Conservation (phyloP, 1,140 invertebrate genomes). For the Camponotus pennsylvanicus region DNA sequence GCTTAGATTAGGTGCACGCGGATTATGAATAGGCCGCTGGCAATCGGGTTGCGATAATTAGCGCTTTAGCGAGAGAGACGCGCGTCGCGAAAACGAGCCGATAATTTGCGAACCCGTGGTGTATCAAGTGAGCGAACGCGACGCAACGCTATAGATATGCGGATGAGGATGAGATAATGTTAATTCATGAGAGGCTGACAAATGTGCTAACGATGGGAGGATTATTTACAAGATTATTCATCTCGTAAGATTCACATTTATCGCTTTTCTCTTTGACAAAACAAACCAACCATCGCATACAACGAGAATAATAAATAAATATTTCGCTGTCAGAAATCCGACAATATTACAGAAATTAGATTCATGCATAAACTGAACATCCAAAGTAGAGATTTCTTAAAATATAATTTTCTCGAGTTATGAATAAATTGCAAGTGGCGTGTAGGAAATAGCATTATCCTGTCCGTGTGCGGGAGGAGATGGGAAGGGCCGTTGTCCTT, state of each 20-base stretch:
- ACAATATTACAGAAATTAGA: neutral
- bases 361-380: neutral
- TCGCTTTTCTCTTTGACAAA: neutral
- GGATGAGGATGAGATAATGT: slow-evolving; percentile 7
- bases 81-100: slow-evolving; percentile 31
- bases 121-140: slow-evolving; percentile 9
- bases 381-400: neutral
- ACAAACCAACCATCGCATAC: neutral
- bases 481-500: slow-evolving; percentile 10
- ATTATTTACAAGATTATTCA: slow-evolving; percentile 14
- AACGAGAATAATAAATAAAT: neutral
- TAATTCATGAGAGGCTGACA: slow-evolving; percentile 43
- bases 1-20: slow-evolving; percentile 54
- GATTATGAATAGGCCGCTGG: slow-evolving; percentile 72
- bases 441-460: slow-evolving; percentile 61
- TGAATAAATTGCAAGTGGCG: slow-evolving; percentile 50
- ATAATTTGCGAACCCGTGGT: slow-evolving; percentile 32
- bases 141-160: neutral
- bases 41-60: slow-evolving; percentile 58
- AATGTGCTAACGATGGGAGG: slow-evolving; percentile 22
- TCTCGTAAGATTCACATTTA: neutral
- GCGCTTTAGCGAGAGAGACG: slow-evolving; percentile 34
- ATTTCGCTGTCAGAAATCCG: neutral
- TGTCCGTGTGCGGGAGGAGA: slow-evolving; percentile 6
- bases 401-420: neutral